Conservation (phyloP, 2,797 vertebrate species). For the Diceros bicornis region DNA sequence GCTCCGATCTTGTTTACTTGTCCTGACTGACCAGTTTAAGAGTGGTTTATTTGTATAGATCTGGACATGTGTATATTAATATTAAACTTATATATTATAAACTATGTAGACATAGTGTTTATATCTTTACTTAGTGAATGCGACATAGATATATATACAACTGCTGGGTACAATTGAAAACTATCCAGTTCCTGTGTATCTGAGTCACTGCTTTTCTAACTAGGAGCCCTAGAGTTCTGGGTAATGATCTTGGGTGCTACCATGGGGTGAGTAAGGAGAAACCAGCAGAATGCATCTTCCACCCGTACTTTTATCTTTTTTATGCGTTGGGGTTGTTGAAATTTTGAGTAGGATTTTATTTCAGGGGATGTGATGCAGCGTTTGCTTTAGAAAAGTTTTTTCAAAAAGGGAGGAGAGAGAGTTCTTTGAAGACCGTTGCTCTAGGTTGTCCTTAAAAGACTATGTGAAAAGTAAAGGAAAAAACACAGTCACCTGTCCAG, state of each 20-base stretch:
- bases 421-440: not conserved
- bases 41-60: not conserved
- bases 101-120: not conserved
- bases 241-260: not conserved
- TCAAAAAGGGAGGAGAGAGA: not conserved
- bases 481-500: not conserved
- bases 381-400: not conserved
- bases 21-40: slow-evolving; percentile 40
- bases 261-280: not conserved
- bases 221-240: not conserved
- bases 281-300: not conserved
- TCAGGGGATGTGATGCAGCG: not conserved
- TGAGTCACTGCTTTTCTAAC: slow-evolving; percentile 26
- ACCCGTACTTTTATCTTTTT: not conserved
- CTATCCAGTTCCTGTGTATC: not conserved
- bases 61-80: not conserved
- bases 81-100: not conserved
- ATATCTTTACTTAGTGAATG: slow-evolving; percentile 3
- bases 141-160: not conserved
- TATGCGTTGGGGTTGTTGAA: not conserved
- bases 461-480: not conserved
- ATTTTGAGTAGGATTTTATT: slow-evolving; percentile 69
- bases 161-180: not conserved
- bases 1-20: slow-evolving; percentile 19
- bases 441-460: slow-evolving; percentile 34